Base-by-base conservation (phyloP, 92 coral and sea anemone species). In the Porites cylindrica region DNA sequence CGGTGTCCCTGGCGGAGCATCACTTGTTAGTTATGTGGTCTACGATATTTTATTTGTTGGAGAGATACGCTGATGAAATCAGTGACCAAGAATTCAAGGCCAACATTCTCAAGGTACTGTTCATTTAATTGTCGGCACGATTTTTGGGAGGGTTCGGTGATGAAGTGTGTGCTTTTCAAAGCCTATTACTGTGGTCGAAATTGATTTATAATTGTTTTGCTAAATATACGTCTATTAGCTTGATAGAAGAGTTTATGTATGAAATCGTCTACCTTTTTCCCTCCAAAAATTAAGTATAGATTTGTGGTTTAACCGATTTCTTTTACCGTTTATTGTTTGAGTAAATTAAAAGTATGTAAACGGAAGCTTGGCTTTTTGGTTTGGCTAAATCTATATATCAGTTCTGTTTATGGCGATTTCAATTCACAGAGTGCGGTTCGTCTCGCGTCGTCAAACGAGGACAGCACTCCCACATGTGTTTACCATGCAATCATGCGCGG, bases 401-500 rank as follows among this genome's bases (percentile, higher is more conserved):
- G 60, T 56, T 56, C 16, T 10, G 4, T 56, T 56, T 3, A 56
- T 14, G 61, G 8, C 58, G 13, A 14, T 70, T 63, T 32, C 82
- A 51, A n/a, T 70, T 68, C 51, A 51, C 90, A 97, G 99, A 89
- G 90, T 71, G 98, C 98, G 16, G 93, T 97, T 14, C 91, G 96
- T 17, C 77, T 95, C 50, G 99, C 99, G 20, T 91, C 99, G 11
- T 95, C 98, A 58, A 94, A 92, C 74, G 99, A 97, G 71, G 99
- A 97, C 53, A 89, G 96, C 87, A 94, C 96, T 51, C 99, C 99
- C 17, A 94, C 95, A 7, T 90, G 93, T 78, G 93, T 97, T 47
- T 97, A 93, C 85, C 96, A 97, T 79, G 97, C 99, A 23, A 92
- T 97, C 69, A 91, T 97, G 91, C 92, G 98, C 20, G 99, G 99